Evolutionary conservation across 2,888 invertebrate species (phyloP).

Genomic region (Furcula furcula): DNA sequence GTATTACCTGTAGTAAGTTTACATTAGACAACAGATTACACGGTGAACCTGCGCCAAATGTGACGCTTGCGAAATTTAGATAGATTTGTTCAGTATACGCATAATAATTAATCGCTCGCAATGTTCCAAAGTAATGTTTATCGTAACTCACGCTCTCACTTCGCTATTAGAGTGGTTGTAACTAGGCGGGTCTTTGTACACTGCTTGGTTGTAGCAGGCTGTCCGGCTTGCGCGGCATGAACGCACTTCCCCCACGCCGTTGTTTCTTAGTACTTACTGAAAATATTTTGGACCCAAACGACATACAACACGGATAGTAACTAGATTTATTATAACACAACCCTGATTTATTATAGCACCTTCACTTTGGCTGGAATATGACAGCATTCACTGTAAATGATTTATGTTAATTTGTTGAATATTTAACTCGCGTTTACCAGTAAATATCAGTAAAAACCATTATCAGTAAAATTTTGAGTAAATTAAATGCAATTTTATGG

Average conservation of each 20-base stretch:
- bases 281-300: conserved; percentile 28
- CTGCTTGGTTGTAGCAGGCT: conserved; percentile 25
- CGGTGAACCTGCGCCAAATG: too few species aligned
- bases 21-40: too few species aligned
- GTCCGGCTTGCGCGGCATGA: background rate
- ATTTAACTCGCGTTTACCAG: background rate
- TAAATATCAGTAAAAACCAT: too few species aligned
- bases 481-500: background rate
- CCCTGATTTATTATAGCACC: conserved; percentile 34
- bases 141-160: conserved; percentile 44
- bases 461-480: background rate
- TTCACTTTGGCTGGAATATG: conserved; percentile 34
- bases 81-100: too few species aligned
- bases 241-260: conserved; percentile 9
- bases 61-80: too few species aligned
- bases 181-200: conserved; percentile 14
- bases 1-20: too few species aligned
- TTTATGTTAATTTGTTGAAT: conserved; percentile 22
- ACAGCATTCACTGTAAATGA: conserved; percentile 24
- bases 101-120: too few species aligned
- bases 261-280: conserved; percentile 14
- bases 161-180: conserved; percentile 26
- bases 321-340: conserved; percentile 31
- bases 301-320: conserved; percentile 25
- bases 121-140: too few species aligned